Base-by-base conservation (phyloP, 1,140 invertebrate genomes). In the Lycorma delicatula region DNA sequence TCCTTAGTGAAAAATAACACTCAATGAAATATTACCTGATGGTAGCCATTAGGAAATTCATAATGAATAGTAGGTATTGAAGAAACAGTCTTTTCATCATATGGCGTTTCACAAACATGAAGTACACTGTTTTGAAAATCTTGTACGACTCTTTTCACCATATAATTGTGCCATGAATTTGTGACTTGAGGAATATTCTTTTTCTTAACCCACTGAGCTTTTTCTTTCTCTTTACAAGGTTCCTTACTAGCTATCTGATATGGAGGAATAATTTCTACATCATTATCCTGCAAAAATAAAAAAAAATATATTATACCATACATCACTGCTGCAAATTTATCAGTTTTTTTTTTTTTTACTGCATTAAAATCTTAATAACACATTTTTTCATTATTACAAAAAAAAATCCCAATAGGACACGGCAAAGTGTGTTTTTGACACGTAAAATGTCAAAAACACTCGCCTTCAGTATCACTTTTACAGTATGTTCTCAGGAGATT, bases 1-100 rank as follows among this genome's bases (percentile, higher is more conserved):
- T n/a, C n/a, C n/a, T n/a, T n/a, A n/a, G n/a, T n/a, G n/a, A n/a
- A n/a, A n/a, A n/a, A n/a, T n/a, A n/a, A n/a, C n/a, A n/a, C n/a
- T n/a, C n/a, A n/a, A n/a, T n/a, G n/a, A n/a, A n/a, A n/a, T n/a
- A n/a, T n/a, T n/a, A n/a, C n/a, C n/a, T 83, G 80, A 71, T 90
- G 86, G 71, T 84, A 91, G 6, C 90, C 90, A 74, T 89, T 89
- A 0, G 91, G 89, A 75, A 94, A 93, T 72, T 93, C 89, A 73
- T 92, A 94, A 66, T 87, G 84, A 38, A 84, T 79, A 25, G 86
- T 80, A 16, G 91, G 91, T 73, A 93, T 84, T 18, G 81, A 81
- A 7, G 85, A 82, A 25, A 87, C 83, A 38, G 79, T 72, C 68
- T 89, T 87, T 65, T 87, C 83, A 67, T 90, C 87, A 66, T 83